Evolutionary conservation across 2,113 vertebrate genomes (phyloP), one percentile per base, ranked within the genome.

Genomic region (Bucco capensis): DNA sequence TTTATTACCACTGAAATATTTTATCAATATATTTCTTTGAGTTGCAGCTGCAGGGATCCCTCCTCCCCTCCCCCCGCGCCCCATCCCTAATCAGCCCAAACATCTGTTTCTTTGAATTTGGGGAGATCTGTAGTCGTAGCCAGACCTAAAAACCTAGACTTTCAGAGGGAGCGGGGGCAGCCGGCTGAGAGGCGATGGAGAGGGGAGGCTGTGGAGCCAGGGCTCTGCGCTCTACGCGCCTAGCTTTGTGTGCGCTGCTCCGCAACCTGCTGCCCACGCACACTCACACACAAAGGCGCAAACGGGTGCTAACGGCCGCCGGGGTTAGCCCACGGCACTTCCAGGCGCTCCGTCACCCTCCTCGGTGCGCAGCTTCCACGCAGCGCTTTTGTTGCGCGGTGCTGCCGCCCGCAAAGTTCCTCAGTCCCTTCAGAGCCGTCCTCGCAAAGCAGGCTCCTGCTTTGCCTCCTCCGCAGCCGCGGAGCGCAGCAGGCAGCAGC

Each of bases 11-110:
- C 83, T 42, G 97, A 97, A 96, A 96, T 97, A 97, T 97, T 97
- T 97, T 97, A 96, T 95, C 96, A 96, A 93, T 97, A 96, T 96
- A 96, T 97, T 96, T 97, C 90, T 97, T 91, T 91, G 88, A 94
- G 69, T 94, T 97, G 96, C 97, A 97, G 97, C 96, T 97, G 97
- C 96, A 93, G 91, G 90, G 95, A 93, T 93, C 75, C 66, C 61
- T 42, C 77, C 80, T 53, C 74, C 86, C 62, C 83, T 80, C 95
- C 81, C 83, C 87, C 65, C 40, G 38, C 50, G 16, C 92, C 96
- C 89, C 60, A 80, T 84, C 94, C 92, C 93, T 93, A 96, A 97
- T 96, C 97, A 96, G 89, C 81, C 81, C 87, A 95, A 97, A 97
- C 97, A 97, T 97, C 96, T 97, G 96, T 97, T 96, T 97, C 93